Base-by-base conservation (phyloP, 30 jellyfish, hydroid and myxozoan species). In the Sanderia malayensis region DNA sequence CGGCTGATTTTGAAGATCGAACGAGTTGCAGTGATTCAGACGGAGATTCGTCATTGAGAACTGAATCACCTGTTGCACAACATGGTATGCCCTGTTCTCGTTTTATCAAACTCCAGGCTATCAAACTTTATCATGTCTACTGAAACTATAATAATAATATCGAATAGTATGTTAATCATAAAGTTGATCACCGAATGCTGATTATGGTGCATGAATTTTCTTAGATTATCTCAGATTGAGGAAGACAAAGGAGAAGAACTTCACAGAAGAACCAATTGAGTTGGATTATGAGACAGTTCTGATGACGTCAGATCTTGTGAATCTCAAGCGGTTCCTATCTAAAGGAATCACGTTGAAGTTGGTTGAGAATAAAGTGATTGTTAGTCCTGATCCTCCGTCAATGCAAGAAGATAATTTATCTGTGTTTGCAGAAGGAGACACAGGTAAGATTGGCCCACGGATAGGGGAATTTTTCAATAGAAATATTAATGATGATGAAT, bases 281-380 rank as follows among this genome's bases (percentile, higher is more conserved):
- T 45, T 78, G 15, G 37, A 28, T 22, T 65, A 78, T 67, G 89
- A 65, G 58, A 30, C 72, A 57, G 66, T 21, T 2, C 61, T 78
- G 44, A 49, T 78, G 24, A 63, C 89, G 27, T 29, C 75, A 9
- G 82, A 78, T 67, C 53, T 78, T 28, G 15, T 33, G 2, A 52
- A 66, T 46, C 46, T 78, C 34, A 78, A 78, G 58, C 53, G 20
- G 29, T 65, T 78, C 64, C n/a, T 78, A 31, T 22, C 57, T 0
- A 82, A 64, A 20, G 89, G 89, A 18, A 58, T 87, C 64, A 31
- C 71, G n/a, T 31, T 90, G 26, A 58, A 87, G 33, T 25, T 87
- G 92, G 47, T 87, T 60, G 85, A 87, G 75, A 57, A 87, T 92
- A 83, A 87, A 81, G 84, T 73, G 44, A 73, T 87, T 53, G 95